These are phyloP conservation scores for Alentia gelatinosa DNA, from an alignment of 2,888 invertebrate species.

Conservation along the genomic window DNA sequence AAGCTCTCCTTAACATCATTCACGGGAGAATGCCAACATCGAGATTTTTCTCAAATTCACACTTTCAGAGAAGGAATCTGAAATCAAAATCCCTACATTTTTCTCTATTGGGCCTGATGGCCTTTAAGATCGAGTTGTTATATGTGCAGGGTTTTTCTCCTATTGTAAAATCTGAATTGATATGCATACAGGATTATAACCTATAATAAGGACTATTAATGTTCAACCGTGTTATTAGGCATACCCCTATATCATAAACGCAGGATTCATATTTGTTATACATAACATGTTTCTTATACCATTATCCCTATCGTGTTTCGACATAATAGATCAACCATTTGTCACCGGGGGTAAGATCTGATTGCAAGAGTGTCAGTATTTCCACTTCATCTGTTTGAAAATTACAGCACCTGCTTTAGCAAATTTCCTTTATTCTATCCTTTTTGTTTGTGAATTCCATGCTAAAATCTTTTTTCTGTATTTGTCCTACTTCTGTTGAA, in stretches of 20 bases:
- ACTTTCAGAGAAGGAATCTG: too few relatives aligned
- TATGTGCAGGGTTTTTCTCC: too few relatives aligned
- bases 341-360: conserved; percentile 60
- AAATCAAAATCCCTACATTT: too few relatives aligned
- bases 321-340: conserved; percentile 56
- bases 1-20: too few relatives aligned
- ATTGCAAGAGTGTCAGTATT: neutral
- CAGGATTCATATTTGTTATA: neutral
- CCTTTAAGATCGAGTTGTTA: too few relatives aligned
- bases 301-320: neutral
- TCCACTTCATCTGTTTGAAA: neutral
- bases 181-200: too few relatives aligned
- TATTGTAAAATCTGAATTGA: too few relatives aligned
- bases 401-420: neutral
- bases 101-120: too few relatives aligned
- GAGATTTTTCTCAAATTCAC: too few relatives aligned
- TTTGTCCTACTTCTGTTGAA: neutral
- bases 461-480: neutral
- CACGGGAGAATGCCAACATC: too few relatives aligned
- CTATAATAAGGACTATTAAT: too few relatives aligned
- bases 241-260: neutral
- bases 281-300: neutral
- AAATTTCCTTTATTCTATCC: neutral
- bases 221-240: neutral
- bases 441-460: neutral